Base-by-base conservation (phyloP, 2,888 invertebrate species). In the Cryptus viduatorius region DNA sequence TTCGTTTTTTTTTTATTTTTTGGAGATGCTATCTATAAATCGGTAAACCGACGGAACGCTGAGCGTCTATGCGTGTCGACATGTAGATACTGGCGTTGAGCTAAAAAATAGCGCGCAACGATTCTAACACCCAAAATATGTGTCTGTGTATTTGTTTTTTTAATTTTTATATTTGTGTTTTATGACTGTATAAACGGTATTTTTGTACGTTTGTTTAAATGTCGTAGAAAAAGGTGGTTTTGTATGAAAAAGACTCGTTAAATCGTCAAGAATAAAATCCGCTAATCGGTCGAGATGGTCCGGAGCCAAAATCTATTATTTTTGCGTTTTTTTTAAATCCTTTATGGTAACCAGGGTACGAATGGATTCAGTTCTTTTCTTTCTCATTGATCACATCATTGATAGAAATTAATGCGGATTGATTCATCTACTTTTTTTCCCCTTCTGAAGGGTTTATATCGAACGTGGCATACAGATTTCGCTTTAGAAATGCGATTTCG, bases 161-260 rank as follows among this genome's bases (percentile, higher is more conserved):
- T 69, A 37, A 19, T 64, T 61, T 73, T 78, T 42, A 53, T 16
- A 1, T 68, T 50, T 4, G 48, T 50, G 61, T 10, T 64, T 59
- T 82, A 31, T 75, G 71, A 84, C 79, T 59, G 82, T 56, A 24
- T 42, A 81, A 73, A 78, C 73, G 64, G 44, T 71, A 69, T 75
- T 84, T 88, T 87, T 87, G 85, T 88, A 88, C 87, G 86, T 86
- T 84, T 71, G 67, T 29, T 85, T 64, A 84, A 88, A 86, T 84
- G 69, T 86, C 76, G 84, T 88, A 87, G 68, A 87, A 87, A 88
- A 87, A 87, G 37, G 75, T 85, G 61, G 76, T 73, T 84, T 8
- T 65, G 48, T 72, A 77, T 79, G 82, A 84, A 82, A 84, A 82
- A 71, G 75, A 48, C 75, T 84, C 69, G 61, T 79, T 71, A 69